Percentiles rank a stretch among this genome's conserved stretches.
Evolutionary conservation across 1,140 invertebrate genomes (phyloP).

Genomic region (Chionoecetes opilio): DNA sequence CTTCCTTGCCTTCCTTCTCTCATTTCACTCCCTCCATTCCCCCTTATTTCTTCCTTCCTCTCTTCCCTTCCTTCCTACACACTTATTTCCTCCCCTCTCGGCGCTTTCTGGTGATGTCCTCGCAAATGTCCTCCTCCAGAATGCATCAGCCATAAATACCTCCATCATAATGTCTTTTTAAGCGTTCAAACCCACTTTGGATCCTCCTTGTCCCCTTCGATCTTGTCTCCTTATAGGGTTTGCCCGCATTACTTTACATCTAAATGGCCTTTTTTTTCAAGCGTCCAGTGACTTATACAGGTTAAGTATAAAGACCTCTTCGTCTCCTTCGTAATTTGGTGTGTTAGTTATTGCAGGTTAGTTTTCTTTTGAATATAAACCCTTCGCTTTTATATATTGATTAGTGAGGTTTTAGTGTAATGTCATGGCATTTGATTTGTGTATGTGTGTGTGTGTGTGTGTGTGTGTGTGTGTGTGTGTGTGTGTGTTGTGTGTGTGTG

Average conservation of each 20-base stretch:
- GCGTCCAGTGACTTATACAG: not conserved
- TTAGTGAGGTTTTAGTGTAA: no score
- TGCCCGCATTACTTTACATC: not conserved
- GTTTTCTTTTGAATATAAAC: no score
- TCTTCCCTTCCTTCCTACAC: not conserved
- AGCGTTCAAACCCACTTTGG: not conserved
- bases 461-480: no score
- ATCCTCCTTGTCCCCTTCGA: not conserved
- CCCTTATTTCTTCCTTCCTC: no score
- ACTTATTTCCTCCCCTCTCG: not conserved
- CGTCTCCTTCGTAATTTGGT: not conserved
- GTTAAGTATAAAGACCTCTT: not conserved
- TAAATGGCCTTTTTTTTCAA: not conserved
- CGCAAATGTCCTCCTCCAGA: constrained; percentile 14
- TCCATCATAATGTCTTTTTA: not conserved
- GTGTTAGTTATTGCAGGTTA: no score
- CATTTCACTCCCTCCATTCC: not conserved
- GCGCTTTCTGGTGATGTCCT: not conserved
- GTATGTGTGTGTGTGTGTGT: no score
- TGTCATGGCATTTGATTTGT: no score
- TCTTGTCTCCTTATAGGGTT: not conserved
- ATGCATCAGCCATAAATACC: constrained; percentile 5
- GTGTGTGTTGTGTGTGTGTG: no score
- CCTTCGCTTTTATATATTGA: no score
- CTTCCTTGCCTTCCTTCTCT: not conserved